A percentile compares a stretch with the other conserved stretches of the same genome.
These are phyloP conservation scores for Motacilla alba DNA, from an alignment of 2,113 vertebrate species.

Conservation along the genomic window DNA sequence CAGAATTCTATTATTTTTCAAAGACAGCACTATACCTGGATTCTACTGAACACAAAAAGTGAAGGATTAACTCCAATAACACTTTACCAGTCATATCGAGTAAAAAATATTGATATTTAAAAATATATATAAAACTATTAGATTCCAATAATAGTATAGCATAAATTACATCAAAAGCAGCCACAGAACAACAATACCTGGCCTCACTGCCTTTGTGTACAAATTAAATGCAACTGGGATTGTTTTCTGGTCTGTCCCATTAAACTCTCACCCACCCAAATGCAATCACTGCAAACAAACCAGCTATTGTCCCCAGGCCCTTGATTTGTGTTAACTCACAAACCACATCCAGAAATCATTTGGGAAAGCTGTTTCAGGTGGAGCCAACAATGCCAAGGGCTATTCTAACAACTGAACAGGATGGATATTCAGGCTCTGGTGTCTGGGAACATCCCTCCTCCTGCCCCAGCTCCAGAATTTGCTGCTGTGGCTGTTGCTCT, in stretches of 20 bases:
- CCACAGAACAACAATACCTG: background rate
- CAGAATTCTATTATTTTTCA: background rate
- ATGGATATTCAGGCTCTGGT: constrained; percentile 8
- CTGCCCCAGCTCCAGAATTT: background rate
- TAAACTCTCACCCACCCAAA: background rate
- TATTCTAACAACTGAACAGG: background rate
- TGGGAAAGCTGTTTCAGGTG: background rate
- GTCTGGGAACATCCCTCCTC: constrained; percentile 18
- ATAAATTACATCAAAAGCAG: background rate
- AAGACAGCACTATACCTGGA: background rate
- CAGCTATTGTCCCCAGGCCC: background rate
- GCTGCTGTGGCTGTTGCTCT: background rate
- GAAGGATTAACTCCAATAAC: background rate
- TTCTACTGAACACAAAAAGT: background rate
- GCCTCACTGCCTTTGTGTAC: background rate
- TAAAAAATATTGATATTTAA: background rate
- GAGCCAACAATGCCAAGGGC: constrained; percentile 28
- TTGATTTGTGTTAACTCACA: constrained; percentile 18
- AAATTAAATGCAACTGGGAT: background rate
- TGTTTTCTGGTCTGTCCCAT: background rate
- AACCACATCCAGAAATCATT: constrained; percentile 48
- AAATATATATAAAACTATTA: background rate
- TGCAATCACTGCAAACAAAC: background rate
- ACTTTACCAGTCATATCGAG: background rate
- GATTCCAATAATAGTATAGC: background rate